phyloP scores from a whole-genome alignment of 1,140 invertebrate genomes.

The Panagrolaimus sp. region DNA sequence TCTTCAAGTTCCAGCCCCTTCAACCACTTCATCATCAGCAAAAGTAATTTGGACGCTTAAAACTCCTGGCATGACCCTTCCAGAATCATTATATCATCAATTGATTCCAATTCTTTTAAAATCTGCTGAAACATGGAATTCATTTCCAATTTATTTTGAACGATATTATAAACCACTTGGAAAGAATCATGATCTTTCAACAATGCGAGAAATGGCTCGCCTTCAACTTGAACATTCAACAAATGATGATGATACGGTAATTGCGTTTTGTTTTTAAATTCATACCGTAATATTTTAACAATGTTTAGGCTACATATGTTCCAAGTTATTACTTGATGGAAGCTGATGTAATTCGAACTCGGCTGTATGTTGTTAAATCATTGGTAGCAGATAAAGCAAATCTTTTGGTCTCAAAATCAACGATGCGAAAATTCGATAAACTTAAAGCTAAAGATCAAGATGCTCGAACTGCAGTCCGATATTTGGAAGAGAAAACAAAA shows the following conservation, averaged over 20 bases:
- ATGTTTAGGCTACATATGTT: background rate
- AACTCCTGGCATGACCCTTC: background rate
- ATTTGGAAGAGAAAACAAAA: background rate
- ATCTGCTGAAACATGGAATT: background rate
- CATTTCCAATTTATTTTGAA: background rate
- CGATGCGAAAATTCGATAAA: background rate
- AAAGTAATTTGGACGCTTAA: background rate
- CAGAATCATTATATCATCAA: background rate
- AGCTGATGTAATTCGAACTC: conserved; percentile 2
- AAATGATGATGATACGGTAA: background rate
- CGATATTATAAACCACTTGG: background rate
- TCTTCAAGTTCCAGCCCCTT: background rate
- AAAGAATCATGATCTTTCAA: background rate
- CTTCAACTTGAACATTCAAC: background rate
- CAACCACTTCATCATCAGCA: background rate
- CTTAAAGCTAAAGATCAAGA: background rate
- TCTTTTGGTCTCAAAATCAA: background rate
- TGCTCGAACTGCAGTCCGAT: conserved; percentile 7
- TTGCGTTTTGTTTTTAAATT: background rate
- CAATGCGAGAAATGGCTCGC: background rate
- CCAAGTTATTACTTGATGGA: background rate
- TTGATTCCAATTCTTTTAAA: background rate
- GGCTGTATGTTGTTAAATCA: background rate
- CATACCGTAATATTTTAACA: conserved; percentile 1
- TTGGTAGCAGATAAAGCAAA: background rate